Evolutionary conservation across 2,888 invertebrate species (phyloP).

Genomic region (Empis livida): DNA sequence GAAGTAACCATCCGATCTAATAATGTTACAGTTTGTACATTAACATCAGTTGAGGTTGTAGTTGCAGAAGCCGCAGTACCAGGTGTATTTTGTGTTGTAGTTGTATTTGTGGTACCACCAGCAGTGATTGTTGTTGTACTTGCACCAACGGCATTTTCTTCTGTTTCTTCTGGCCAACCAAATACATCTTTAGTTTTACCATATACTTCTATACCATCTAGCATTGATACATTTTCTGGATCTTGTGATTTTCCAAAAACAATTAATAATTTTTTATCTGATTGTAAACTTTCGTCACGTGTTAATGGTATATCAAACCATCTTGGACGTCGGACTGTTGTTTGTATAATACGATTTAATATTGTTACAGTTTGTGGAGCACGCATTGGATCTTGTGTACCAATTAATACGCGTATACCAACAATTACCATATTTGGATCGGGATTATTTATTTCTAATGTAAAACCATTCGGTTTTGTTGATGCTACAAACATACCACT

Average conservation of each 20-base stretch:
- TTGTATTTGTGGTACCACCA: constrained; percentile 19
- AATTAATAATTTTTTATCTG: constrained; percentile 79
- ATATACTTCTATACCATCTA: constrained; percentile 90
- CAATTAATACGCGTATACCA: constrained; percentile 74
- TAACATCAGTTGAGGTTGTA: constrained; percentile 15
- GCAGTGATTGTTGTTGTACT: constrained; percentile 25
- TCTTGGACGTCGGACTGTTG: constrained; percentile 59
- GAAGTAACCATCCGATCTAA: constrained; percentile 48
- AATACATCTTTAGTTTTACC: constrained; percentile 92
- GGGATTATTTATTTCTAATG: constrained; percentile 73
- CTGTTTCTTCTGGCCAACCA: constrained; percentile 93
- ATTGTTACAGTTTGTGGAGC: constrained; percentile 29
- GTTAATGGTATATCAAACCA: constrained; percentile 96
- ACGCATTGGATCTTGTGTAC: constrained; percentile 38
- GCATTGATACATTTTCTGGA: constrained; percentile 77
- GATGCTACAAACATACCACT: constrained; percentile 85
- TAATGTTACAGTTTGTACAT: constrained; percentile 27
- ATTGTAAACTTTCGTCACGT: constrained; percentile 81
- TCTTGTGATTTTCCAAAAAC: constrained; percentile 77
- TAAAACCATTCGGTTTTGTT: constrained; percentile 80
- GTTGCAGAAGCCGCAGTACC: constrained; percentile 31
- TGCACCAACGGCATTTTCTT: constrained; percentile 47
- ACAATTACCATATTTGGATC: constrained; percentile 83
- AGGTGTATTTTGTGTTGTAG: constrained; percentile 30
- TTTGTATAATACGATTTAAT: constrained; percentile 54